Evolutionary conservation across 1,140 invertebrate genomes (phyloP).

Genomic region (Bombus turneri): DNA sequence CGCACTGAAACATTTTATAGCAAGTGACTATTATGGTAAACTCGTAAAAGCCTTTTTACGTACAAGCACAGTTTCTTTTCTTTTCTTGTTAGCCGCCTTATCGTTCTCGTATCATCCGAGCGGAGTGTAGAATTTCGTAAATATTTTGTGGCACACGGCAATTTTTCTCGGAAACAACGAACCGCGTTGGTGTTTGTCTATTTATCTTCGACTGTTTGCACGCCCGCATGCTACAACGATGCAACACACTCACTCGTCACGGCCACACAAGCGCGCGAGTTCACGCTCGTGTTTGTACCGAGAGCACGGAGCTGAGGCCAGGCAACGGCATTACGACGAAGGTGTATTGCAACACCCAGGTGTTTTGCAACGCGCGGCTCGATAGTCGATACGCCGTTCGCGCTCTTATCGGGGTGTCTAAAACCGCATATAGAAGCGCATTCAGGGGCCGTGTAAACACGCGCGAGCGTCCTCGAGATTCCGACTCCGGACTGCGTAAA

Average conservation of each 20-base stretch:
- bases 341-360: conserved; percentile 64
- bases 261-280: background rate
- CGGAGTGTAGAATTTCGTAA: conserved; percentile 18
- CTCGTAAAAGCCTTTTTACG: background rate
- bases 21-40: too few species aligned
- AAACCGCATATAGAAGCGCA: conserved; percentile 61
- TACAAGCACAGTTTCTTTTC: background rate
- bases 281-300: conserved; percentile 26
- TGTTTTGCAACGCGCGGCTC: conserved; percentile 62
- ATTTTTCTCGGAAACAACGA: conserved; percentile 36
- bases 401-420: conserved; percentile 63
- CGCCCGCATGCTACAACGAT: conserved; percentile 46
- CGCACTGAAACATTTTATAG: too few species aligned
- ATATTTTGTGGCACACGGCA: conserved; percentile 24
- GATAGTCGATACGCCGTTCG: conserved; percentile 64
- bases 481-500: conserved; percentile 30
- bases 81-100: background rate
- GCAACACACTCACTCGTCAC: background rate
- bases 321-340: conserved; percentile 52
- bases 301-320: conserved; percentile 9
- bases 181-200: conserved; percentile 23
- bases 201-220: conserved; percentile 34
- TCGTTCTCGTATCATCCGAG: conserved; percentile 4
- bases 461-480: conserved; percentile 43
- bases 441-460: conserved; percentile 64